Percentiles rank a stretch among this genome's conserved stretches.
Evolutionary conservation across 2,888 invertebrate genomes (phyloP).

Genomic region (Odontothrips loti): DNA sequence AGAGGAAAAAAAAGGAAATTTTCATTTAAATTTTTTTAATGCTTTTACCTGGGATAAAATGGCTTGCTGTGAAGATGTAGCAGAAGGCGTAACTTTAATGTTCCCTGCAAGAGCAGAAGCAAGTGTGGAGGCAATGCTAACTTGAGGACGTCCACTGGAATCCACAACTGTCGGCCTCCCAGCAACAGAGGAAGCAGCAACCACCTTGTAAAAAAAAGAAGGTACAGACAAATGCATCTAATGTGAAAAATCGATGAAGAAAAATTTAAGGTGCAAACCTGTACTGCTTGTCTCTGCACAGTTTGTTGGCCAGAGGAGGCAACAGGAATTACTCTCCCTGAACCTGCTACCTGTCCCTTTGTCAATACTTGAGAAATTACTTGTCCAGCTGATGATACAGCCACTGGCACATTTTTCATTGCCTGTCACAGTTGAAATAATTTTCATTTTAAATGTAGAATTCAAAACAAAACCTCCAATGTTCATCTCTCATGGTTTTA

Average conservation of each 20-base stretch:
- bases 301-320: conserved; percentile 51
- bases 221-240: conserved; percentile 9
- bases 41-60: conserved; percentile 51
- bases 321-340: conserved; percentile 59
- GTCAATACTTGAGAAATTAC: conserved; percentile 56
- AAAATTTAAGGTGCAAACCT: conserved; percentile 47
- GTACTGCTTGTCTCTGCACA: conserved; percentile 56
- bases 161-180: conserved; percentile 38
- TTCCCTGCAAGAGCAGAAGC: conserved; percentile 49
- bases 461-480: not conserved
- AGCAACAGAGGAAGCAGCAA: conserved; percentile 53
- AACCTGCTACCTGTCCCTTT: conserved; percentile 46
- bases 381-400: conserved; percentile 45
- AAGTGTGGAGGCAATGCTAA: conserved; percentile 46
- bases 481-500: not conserved
- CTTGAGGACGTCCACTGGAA: conserved; percentile 52
- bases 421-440: conserved; percentile 40
- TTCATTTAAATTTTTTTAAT: not conserved
- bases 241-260: conserved; percentile 25
- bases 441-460: not conserved
- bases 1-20: not conserved
- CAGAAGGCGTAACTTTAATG: conserved; percentile 49
- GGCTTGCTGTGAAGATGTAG: conserved; percentile 50
- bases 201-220: conserved; percentile 48
- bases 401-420: conserved; percentile 37